A percentile compares a stretch with the other conserved stretches of the same genome.
phyloP scores from a whole-genome alignment of 2,797 vertebrate species.

The Acestrorhynchus altus region DNA sequence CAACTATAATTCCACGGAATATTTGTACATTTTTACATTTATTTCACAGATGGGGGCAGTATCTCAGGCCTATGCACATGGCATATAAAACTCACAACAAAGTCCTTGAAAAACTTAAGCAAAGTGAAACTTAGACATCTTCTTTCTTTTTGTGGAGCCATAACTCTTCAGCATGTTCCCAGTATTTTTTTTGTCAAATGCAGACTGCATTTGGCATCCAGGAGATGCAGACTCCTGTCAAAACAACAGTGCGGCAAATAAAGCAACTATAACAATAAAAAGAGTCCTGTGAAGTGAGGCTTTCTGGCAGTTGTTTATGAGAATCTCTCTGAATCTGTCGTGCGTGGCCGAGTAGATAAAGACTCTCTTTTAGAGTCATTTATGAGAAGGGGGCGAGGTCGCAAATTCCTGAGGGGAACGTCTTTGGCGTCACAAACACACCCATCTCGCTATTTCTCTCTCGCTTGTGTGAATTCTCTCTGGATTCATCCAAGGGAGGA shows the following conservation, averaged over 20 bases:
- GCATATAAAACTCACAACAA: neutral
- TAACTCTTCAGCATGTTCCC: constrained; percentile 12
- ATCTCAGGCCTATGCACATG: constrained; percentile 22
- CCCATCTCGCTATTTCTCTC: constrained; percentile 38
- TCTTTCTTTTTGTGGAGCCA: constrained; percentile 1
- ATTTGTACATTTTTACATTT: neutral
- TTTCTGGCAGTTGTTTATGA: constrained; percentile 51
- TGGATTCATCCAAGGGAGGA: constrained; percentile 20
- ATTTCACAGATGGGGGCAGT: constrained; percentile 28
- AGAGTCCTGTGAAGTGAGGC: constrained; percentile 20
- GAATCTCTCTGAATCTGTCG: constrained; percentile 40
- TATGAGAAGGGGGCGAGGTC: constrained; percentile 53
- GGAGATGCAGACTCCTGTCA: constrained; percentile 11
- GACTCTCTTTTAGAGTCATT: constrained; percentile 62
- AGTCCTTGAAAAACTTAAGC: constrained; percentile 10
- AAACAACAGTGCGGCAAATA: constrained; percentile 16
- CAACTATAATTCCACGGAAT: neutral
- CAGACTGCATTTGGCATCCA: constrained; percentile 19
- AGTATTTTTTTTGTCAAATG: neutral
- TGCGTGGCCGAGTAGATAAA: constrained; percentile 62
- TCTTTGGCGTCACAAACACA: constrained; percentile 49
- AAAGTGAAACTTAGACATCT: constrained; percentile 11
- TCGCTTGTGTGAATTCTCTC: constrained; percentile 36
- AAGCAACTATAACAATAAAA: constrained; percentile 24
- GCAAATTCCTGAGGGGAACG: constrained; percentile 62